Base-by-base conservation (phyloP, 2,113 vertebrate species). In the Cisticola juncidis region DNA sequence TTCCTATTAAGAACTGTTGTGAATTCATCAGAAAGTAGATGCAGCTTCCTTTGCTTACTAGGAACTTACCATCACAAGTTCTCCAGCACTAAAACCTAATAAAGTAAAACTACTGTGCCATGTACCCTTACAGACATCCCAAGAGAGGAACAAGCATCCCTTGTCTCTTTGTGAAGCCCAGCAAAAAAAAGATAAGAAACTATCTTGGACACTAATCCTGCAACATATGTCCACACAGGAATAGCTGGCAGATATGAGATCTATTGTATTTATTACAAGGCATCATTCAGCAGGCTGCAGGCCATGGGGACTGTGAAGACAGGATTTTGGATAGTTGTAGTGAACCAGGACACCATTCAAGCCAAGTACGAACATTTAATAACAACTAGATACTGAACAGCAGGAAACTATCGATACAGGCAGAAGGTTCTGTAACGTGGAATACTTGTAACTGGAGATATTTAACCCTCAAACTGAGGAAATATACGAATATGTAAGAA, bases 251-350 rank as follows among this genome's bases (percentile, higher is more conserved):
- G 28, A 12, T 51, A 42, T 1, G 11, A 28, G 12, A 35, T 18
- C 28, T 42, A 9, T 11, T 29, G 29, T 29, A 45, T 21, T 69
- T 31, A 22, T 12, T 25, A 18, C 6, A 66, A 53, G 50, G 14
- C 24, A 53, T 6, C 10, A 20, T 0, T 40, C 2, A 2, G 36
- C 23, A 44, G 35, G 42, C 25, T 8, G n/a, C 38, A 73, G 64
- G 33, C 38, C 20, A 8, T 0, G 0, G 57, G 0, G 0, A 38
- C 31, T 2, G 20, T 2, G 36, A 25, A 38, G 12, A 51, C 9
- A 24, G 29, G 21, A 71, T 56, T 79, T 48, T 19, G 38, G 25
- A 45, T 4, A 8, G 26, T 8, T 18, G 12, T 3, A 12, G 19
- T 6, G 18, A 90, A 47, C 17, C 1, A 12, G 26, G 14, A 71